Evolutionary conservation across 2,113 vertebrate species (phyloP), one percentile per base, ranked within the genome.

Genomic region (Stigmatopora nigra): DNA sequence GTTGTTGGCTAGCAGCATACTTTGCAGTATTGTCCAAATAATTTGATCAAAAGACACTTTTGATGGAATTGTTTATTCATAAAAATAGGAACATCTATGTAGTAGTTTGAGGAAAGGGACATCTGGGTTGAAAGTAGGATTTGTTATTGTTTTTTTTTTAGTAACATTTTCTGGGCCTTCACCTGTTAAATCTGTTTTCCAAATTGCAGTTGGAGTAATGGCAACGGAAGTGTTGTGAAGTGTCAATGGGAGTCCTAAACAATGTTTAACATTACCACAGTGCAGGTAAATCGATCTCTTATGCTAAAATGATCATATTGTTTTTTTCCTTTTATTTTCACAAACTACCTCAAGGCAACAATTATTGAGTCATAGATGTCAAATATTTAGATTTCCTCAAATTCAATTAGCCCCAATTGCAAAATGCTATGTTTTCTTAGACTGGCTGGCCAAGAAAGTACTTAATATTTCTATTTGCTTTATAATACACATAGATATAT

Each of bases 81-180:
- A 88, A 88, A 88, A 88, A 87, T 85, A 87, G 75, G 74, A 82
- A 57, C 81, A 73, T 80, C 61, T 84, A 86, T 80, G 85, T 73
- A 74, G 79, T 84, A 78, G 78, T 81, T 61, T 78, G 77, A 82
- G 76, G 65, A 76, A 64, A 69, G 20, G 68, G 69, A 72, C 76
- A 73, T 63, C 7, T 15, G 44, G 62, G 69, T 3, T n/a, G 51
- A 8, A n/a, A 22, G 44, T 17, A 57, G 74, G 56, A 63, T 64
- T n/a, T n/a, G n/a, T n/a, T 51, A 64, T 80, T 63, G 38, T 63
- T 69, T 46, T 16, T 16, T 65, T 70, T 60, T 58, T 84, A 79
- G 79, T 71, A 85, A 75, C 70, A 81, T 61, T 63, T 31, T 81
- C 73, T 81, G 84, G 84, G 83, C 79, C 74, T 74, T 72, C 81